Evolutionary conservation across 2,797 vertebrate genomes (phyloP).

Genomic region (Pseudochromis fuscus): DNA sequence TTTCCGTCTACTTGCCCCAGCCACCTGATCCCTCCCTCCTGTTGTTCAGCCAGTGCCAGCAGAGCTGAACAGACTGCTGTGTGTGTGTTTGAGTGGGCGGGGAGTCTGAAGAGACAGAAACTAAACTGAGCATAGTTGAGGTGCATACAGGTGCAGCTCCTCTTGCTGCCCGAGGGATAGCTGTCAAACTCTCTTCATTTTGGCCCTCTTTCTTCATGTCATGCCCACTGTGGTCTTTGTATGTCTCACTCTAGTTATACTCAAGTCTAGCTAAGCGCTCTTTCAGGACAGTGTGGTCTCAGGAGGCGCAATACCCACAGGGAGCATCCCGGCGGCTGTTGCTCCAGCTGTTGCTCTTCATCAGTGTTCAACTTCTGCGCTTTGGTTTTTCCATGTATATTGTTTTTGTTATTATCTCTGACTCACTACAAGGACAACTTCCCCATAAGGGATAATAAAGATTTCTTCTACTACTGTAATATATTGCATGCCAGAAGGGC

Average conservation of each 20-base stretch:
- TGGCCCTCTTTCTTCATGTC: conserved; percentile 38
- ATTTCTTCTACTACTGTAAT: conserved; percentile 67
- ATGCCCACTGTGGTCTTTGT: conserved; percentile 50
- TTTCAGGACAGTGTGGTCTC: conserved; percentile 52
- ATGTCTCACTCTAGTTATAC: conserved; percentile 49
- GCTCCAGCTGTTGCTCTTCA: conserved; percentile 71
- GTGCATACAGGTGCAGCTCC: conserved; percentile 74
- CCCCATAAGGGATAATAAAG: conserved; percentile 74
- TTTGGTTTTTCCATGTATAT: conserved; percentile 56
- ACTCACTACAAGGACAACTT: conserved; percentile 69
- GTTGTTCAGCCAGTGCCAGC: conserved; percentile 57
- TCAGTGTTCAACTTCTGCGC: conserved; percentile 43
- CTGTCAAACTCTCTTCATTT: conserved; percentile 68
- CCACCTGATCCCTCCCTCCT: conserved; percentile 78
- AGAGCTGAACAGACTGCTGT: conserved; percentile 45
- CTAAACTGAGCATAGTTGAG: conserved; percentile 62
- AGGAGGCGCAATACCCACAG: conserved; percentile 34
- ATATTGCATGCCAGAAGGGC: conserved; percentile 68
- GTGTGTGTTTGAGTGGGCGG: conserved; percentile 21
- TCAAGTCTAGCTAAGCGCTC: conserved; percentile 35
- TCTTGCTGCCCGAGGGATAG: conserved; percentile 59
- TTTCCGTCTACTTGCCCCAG: conserved; percentile 58
- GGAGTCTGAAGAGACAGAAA: conserved; percentile 54
- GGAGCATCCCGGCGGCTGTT: conserved; percentile 59
- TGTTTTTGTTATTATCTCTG: conserved; percentile 69